Percentiles rank a stretch among this genome's conserved stretches.
Evolutionary conservation across 2,797 vertebrate genomes (phyloP).

Genomic region (Smutsia gigantea): DNA sequence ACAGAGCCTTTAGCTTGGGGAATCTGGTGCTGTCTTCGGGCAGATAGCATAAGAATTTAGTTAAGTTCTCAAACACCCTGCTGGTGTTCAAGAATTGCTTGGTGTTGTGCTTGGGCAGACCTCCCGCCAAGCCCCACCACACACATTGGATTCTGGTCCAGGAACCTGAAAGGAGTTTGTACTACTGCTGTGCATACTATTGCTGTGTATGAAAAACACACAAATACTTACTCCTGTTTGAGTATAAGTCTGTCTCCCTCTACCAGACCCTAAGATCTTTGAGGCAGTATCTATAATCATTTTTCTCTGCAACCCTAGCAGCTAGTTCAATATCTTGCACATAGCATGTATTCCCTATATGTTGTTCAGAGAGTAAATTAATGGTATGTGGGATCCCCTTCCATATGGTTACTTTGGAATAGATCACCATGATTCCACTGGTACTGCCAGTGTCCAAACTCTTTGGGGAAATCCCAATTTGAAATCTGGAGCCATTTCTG

Average conservation of each 20-base stretch:
- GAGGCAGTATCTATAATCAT: neutral
- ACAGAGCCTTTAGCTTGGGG: too few relatives aligned
- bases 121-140: too few relatives aligned
- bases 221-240: neutral
- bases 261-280: neutral
- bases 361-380: neutral
- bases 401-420: neutral
- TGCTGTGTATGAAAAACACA: too few relatives aligned
- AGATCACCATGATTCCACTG: neutral
- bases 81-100: too few relatives aligned
- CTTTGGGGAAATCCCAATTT: neutral
- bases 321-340: neutral
- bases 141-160: too few relatives aligned
- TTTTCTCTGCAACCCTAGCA: neutral
- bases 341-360: neutral
- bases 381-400: neutral
- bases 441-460: neutral
- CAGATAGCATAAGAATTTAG: too few relatives aligned
- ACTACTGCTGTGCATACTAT: too few relatives aligned
- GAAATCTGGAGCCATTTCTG: neutral
- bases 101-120: too few relatives aligned
- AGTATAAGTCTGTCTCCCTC: neutral
- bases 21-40: too few relatives aligned
- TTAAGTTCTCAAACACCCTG: too few relatives aligned
- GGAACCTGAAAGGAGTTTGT: too few relatives aligned